These are phyloP conservation scores for Erynnis tages DNA, from an alignment of 2,888 invertebrate genomes.

Conservation along the genomic window DNA sequence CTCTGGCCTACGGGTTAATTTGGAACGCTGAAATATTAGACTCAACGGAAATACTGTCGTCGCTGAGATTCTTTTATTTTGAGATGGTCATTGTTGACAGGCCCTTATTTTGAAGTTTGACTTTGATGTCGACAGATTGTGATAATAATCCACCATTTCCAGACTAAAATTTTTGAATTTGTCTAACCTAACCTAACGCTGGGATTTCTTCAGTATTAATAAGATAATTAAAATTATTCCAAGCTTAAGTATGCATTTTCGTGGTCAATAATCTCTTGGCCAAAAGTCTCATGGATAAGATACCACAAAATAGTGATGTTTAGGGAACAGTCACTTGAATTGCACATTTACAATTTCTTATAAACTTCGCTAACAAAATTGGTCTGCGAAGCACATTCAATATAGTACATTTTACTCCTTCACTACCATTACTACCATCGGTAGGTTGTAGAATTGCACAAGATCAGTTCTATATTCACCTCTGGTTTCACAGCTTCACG, in stretches of 20 bases:
- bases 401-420: slow-evolving; percentile 14
- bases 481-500: slow-evolving; percentile 48
- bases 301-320: too few relatives aligned
- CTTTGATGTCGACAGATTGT: not conserved
- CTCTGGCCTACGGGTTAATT: slow-evolving; percentile 11
- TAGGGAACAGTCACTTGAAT: too few relatives aligned
- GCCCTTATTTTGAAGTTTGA: not conserved
- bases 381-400: too few relatives aligned
- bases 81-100: not conserved
- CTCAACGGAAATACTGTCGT: slow-evolving; percentile 4
- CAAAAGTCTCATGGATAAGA: too few relatives aligned
- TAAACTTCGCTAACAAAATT: too few relatives aligned
- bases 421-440: slow-evolving; percentile 15
- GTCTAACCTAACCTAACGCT: too few relatives aligned
- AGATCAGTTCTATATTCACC: slow-evolving; percentile 33
- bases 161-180: too few relatives aligned
- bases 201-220: too few relatives aligned
- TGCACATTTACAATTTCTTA: too few relatives aligned
- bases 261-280: too few relatives aligned
- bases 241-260: too few relatives aligned
- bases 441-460: slow-evolving; percentile 14
- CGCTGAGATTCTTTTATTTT: not conserved
- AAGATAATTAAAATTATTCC: too few relatives aligned
- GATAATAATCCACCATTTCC: not conserved
- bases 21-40: slow-evolving; percentile 15